These are phyloP conservation scores for Psittacula derbiana DNA, from an alignment of 2,797 vertebrate genomes.

Conservation along the genomic window DNA sequence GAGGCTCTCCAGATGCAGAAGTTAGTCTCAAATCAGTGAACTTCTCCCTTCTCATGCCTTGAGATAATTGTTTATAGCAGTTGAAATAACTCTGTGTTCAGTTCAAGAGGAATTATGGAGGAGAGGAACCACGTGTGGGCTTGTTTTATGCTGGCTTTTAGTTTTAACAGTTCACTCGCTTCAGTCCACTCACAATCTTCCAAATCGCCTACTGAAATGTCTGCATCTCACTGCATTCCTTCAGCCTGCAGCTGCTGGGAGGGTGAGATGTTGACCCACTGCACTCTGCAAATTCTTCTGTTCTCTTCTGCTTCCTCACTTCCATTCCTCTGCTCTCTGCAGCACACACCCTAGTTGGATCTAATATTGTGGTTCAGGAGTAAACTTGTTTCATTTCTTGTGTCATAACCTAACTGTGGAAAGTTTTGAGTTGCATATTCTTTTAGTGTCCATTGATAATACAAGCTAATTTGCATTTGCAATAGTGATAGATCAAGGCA, in stretches of 20 bases:
- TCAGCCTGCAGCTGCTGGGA: not conserved
- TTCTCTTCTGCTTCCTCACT: not conserved
- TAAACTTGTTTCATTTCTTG: accelerated
- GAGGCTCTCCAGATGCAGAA: not conserved
- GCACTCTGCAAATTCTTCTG: not conserved
- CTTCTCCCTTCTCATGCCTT: no score
- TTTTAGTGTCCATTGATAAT: not conserved
- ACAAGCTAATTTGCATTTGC: not conserved
- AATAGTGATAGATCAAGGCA: not conserved
- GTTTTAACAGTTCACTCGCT: not conserved
- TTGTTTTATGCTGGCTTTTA: not conserved
- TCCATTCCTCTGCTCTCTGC: accelerated
- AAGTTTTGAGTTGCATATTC: not conserved
- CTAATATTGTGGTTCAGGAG: not conserved
- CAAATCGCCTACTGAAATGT: not conserved
- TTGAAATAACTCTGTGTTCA: not conserved
- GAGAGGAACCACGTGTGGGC: not conserved
- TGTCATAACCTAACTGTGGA: not conserved
- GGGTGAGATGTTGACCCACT: not conserved
- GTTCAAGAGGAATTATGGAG: not conserved
- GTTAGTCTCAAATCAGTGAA: not conserved
- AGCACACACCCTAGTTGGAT: not conserved
- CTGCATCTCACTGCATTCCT: not conserved
- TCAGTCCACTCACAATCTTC: not conserved
- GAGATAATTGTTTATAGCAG: not conserved